Evolutionary conservation across 23 tunicate species (phyloP), one percentile per base, ranked within the genome.

Genomic region (Ciona savignyi): DNA sequence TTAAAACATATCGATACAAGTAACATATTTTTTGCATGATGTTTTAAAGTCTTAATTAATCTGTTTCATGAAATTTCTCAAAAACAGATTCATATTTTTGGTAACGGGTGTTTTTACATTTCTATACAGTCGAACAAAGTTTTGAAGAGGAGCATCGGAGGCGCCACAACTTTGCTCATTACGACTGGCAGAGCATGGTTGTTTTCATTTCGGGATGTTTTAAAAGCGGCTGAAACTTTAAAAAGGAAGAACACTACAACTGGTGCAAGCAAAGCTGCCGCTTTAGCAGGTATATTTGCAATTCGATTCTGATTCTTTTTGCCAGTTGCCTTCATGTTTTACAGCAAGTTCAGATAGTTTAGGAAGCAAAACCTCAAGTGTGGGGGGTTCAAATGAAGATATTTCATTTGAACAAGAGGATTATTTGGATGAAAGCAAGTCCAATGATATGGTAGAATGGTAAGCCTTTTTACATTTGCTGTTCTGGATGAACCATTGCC

Each of bases 261-360:
- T 30, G 97, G 97, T 23, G 97, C 97, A 25, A 91, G 97, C 91
- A 80, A 91, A 51, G 97, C 96, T 42, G 85, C 97, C 4, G 87
- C 86, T 30, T 35, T 85, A 6, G 84, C 77, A 70, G 85, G 86
- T 81, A 6, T 42, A 42, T 42, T 42, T 42, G 15, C 9, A 42
- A 42, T n/a, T n/a, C n/a, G n/a, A 23, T 23, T 23, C 70, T 25
- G 0, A 0, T 23, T 23, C 0, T 66, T 20, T 25, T n/a, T n/a
- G n/a, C n/a, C 23, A 31, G 6, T 76, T 66, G 25, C 32, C 25
- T 30, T 66, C 9, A 21, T 35, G 75, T 69, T 74, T 60, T 78
- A n/a, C 30, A 70, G 56, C 9, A 42, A 85, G 79, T 34, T 65
- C 75, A 29, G 84, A 85, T 49, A 85, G 79, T 32, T 29, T 74